Percentiles rank a stretch among this genome's conserved stretches.
Evolutionary conservation across 2,113 vertebrate species (phyloP).

Genomic region (Hydropotes inermis): DNA sequence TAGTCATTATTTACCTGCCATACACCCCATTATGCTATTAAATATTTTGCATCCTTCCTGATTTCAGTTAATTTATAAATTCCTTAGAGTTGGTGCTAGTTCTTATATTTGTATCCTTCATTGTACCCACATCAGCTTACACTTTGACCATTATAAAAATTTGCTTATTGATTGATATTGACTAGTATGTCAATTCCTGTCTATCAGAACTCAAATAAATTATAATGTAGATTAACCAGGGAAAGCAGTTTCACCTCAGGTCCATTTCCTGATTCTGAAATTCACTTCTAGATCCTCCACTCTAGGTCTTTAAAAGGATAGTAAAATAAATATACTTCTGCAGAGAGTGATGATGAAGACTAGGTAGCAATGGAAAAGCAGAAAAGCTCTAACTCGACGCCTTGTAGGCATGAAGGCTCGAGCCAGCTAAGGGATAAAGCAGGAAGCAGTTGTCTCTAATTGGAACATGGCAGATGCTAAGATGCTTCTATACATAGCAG

Average conservation of each 20-base stretch:
- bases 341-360: neutral
- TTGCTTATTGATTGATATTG: neutral
- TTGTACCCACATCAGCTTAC: neutral
- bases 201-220: neutral
- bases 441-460: neutral
- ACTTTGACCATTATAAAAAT: neutral
- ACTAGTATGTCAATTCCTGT: neutral
- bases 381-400: neutral
- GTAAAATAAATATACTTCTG: neutral
- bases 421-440: neutral
- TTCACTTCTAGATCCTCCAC: neutral
- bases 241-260: neutral
- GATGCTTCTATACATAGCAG: neutral
- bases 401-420: neutral
- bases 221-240: neutral
- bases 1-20: neutral
- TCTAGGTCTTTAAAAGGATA: neutral
- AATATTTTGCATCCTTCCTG: neutral
- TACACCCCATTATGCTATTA: neutral
- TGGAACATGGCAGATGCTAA: conserved; percentile 28
- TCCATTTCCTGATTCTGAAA: neutral
- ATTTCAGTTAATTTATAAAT: neutral
- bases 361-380: neutral
- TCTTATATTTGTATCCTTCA: neutral
- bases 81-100: neutral